Conservation (phyloP, 2,888 invertebrate genomes). For the Brenthis ino region DNA sequence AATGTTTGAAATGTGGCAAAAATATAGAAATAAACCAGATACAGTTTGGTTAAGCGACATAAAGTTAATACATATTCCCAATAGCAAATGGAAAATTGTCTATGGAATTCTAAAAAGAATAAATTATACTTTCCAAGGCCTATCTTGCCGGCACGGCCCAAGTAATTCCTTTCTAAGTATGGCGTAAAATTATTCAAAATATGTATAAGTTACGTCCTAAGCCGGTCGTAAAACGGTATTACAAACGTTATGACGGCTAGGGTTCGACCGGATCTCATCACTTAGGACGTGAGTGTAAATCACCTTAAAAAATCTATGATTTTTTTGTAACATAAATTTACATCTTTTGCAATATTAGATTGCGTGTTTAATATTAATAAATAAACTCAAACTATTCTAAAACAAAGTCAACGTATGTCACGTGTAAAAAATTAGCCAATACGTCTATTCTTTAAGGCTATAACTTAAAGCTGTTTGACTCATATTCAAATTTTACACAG, state of each 20-base stretch:
- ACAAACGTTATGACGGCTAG: slow-evolving; percentile 75
- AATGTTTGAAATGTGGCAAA: too few relatives aligned
- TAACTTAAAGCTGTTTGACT: slow-evolving; percentile 37
- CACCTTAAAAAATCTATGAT: slow-evolving; percentile 72
- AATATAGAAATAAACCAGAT: too few relatives aligned
- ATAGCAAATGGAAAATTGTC: not conserved
- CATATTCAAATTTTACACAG: slow-evolving; percentile 68
- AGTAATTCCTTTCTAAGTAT: slow-evolving; percentile 71
- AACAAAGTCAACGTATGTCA: too few relatives aligned
- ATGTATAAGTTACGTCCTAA: slow-evolving; percentile 78
- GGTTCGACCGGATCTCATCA: slow-evolving; percentile 76
- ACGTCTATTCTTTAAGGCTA: too few relatives aligned
- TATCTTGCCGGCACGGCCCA: slow-evolving; percentile 58
- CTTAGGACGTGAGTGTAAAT: slow-evolving; percentile 70
- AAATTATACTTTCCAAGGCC: slow-evolving; percentile 49
- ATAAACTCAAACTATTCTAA: too few relatives aligned
- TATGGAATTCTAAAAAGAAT: slow-evolving; percentile 29
- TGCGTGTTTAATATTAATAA: not conserved
- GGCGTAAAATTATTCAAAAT: slow-evolving; percentile 77
- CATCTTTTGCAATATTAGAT: slow-evolving; percentile 53
- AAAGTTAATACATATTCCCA: not conserved
- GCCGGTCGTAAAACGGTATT: slow-evolving; percentile 77
- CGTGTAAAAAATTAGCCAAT: too few relatives aligned
- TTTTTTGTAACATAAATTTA: slow-evolving; percentile 53
- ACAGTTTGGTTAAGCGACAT: too few relatives aligned